A percentile compares a stretch with the other conserved stretches of the same genome.
Conservation (phyloP, 2,888 invertebrate species). For the Agrotis segetum region DNA sequence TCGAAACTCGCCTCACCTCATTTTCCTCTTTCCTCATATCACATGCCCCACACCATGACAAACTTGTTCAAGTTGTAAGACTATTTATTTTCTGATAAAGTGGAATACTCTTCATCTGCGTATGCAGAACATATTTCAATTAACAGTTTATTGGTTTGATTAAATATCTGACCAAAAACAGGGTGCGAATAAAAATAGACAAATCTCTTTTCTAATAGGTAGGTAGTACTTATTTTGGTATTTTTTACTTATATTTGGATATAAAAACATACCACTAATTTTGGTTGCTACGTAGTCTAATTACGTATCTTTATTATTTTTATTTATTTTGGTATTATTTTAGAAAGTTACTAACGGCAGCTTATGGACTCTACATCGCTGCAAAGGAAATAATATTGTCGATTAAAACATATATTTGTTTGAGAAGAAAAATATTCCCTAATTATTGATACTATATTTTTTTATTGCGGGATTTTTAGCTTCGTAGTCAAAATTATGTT, state of each 20-base stretch:
- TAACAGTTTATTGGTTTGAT: slow-evolving; percentile 19
- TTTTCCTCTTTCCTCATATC: too few relatives aligned
- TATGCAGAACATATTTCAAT: slow-evolving; percentile 13
- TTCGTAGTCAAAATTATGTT: slow-evolving; percentile 60
- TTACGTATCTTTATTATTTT: slow-evolving; percentile 24
- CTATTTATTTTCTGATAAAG: slow-evolving; percentile 45
- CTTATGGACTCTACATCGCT: slow-evolving; percentile 35
- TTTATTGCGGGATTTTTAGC: slow-evolving; percentile 43
- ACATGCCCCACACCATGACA: neutral
- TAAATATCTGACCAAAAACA: slow-evolving; percentile 18
- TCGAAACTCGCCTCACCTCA: too few relatives aligned
- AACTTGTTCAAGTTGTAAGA: slow-evolving; percentile 50
- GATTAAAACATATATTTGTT: slow-evolving; percentile 34
- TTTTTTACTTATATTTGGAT: slow-evolving; percentile 38
- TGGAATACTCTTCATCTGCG: slow-evolving; percentile 9
- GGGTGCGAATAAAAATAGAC: slow-evolving; percentile 47
- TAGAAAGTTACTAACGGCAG: slow-evolving; percentile 55
- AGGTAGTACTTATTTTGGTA: slow-evolving; percentile 61
- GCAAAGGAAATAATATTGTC: slow-evolving; percentile 45
- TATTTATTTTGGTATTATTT: slow-evolving; percentile 27
- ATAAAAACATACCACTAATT: slow-evolving; percentile 25
- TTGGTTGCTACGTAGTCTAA: slow-evolving; percentile 40
- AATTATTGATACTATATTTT: slow-evolving; percentile 36
- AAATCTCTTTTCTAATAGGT: slow-evolving; percentile 40
- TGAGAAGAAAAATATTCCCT: slow-evolving; percentile 7